Evolutionary conservation across 2,888 invertebrate genomes (phyloP).

Genomic region (Pemphredon lugubris): DNA sequence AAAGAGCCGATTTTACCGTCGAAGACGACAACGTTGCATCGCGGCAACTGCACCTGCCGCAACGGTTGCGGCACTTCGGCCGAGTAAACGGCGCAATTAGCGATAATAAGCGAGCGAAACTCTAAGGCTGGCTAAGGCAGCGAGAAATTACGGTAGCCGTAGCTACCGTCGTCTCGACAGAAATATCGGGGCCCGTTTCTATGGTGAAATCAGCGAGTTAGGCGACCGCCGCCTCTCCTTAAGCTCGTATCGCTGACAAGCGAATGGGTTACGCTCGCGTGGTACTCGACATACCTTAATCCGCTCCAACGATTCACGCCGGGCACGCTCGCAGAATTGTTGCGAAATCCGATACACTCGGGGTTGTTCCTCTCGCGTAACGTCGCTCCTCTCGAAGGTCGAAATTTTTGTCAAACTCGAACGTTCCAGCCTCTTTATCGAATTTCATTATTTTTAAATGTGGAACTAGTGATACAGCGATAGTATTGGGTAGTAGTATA

Average conservation of each 20-base stretch:
- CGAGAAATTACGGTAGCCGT: constrained; percentile 30
- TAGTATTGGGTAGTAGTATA: too few species aligned
- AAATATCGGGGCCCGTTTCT: constrained; percentile 24
- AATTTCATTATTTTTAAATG: background rate
- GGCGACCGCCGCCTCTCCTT: constrained; percentile 1
- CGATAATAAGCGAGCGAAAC: constrained; percentile 23
- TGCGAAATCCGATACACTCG: background rate
- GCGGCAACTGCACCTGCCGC: constrained; percentile 36
- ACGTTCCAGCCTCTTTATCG: background rate
- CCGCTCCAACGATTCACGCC: constrained; percentile 9
- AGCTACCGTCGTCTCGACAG: constrained; percentile 26
- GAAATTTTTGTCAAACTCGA: too few species aligned
- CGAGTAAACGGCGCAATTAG: constrained; percentile 57
- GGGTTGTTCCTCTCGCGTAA: background rate
- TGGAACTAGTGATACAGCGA: background rate
- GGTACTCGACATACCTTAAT: constrained; percentile 22
- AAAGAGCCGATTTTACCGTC: background rate
- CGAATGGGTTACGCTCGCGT: constrained; percentile 23
- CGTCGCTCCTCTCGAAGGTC: background rate
- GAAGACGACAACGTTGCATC: background rate
- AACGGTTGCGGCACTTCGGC: constrained; percentile 53
- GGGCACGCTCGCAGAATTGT: too few species aligned
- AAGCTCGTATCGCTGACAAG: constrained; percentile 18
- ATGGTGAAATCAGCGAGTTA: constrained; percentile 37
- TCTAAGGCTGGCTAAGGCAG: constrained; percentile 23